phyloP scores from a whole-genome alignment of 2,888 invertebrate species.

The Malthinus flaveolus region DNA sequence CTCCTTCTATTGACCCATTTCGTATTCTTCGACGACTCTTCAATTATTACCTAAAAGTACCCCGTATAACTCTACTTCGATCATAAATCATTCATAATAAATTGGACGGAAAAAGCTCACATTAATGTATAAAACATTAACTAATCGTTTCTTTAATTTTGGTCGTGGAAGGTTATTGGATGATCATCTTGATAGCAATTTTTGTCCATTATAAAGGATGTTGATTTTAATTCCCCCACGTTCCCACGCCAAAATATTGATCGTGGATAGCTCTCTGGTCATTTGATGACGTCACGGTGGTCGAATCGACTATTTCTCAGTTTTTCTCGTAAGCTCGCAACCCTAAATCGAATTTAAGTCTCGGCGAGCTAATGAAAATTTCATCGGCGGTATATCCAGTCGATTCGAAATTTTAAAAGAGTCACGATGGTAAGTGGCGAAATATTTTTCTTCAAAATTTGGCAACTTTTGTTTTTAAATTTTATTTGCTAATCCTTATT shows the following conservation, averaged over 20 bases:
- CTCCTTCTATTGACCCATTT: too few relatives aligned
- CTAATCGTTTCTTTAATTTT: conserved; percentile 5
- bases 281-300: conserved; percentile 52
- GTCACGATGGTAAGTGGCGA: too few relatives aligned
- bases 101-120: background rate
- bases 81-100: background rate
- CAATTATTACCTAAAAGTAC: too few relatives aligned
- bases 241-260: conserved; percentile 50
- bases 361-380: conserved; percentile 12
- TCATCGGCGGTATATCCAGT: conserved; percentile 4
- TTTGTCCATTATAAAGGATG: conserved; percentile 21
- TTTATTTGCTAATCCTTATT: too few relatives aligned
- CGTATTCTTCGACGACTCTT: too few relatives aligned
- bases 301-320: conserved; percentile 48
- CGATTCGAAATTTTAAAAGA: background rate
- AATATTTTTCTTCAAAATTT: too few relatives aligned
- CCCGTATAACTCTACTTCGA: background rate
- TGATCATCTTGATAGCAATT: conserved; percentile 19
- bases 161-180: conserved; percentile 5
- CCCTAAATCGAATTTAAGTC: conserved; percentile 31
- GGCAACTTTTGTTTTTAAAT: too few relatives aligned
- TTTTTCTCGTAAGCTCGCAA: conserved; percentile 31
- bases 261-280: conserved; percentile 47
- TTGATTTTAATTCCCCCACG: conserved; percentile 25
- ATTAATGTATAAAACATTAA: conserved; percentile 1